Base-by-base conservation (phyloP, 2,797 vertebrate genomes). In the Hypotaenidia philippensis region DNA sequence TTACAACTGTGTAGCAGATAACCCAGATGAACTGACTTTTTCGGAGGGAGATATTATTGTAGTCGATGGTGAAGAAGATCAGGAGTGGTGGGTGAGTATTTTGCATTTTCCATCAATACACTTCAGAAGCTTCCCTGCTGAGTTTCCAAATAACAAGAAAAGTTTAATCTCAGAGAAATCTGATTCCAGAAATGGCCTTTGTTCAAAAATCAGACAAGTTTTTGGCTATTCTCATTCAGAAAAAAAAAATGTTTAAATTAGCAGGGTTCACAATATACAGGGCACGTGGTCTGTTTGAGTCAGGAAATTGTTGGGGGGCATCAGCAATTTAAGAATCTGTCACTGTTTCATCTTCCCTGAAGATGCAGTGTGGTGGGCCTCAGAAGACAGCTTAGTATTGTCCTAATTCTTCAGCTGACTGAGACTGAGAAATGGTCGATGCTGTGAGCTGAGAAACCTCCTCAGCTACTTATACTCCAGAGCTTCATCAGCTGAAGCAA, bases 1-100 rank as follows among this genome's bases (percentile, higher is more conserved):
- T 84, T 99, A 99, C 96, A 99, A 99, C 98, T 99, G 99, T 53
- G 96, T 98, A 53, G 99, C 99, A 1, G 99, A 99, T 98, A 99
- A 99, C 97, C 99, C 99, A 0, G 99, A 99, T 14, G 99, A 99
- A 97, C 97, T 99, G 93, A 99, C 99, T 6, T 99, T 99, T 98
- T 98, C 98, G 1, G 99, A 99, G 97, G 99, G 99, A 10, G 99
- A 99, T 68, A 98, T 99, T 96, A 99, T 99, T 68, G 97, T 99
- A 60, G 99, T 99, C 88, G 99, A 99, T 1, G 99, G 99, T 47
- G 99, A 99, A 96, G 99, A 99, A 97, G 99, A 99, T 98, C 99
- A 99, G 74, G 99, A 99, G 98, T 99, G 99, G 99, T 99, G 99
- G 99, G 99, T 99, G 94, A 99, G 99, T 99, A 94, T 80, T 95